These are phyloP conservation scores for Capromys pilorides DNA, from an alignment of 2,797 vertebrate genomes.

Conservation along the genomic window DNA sequence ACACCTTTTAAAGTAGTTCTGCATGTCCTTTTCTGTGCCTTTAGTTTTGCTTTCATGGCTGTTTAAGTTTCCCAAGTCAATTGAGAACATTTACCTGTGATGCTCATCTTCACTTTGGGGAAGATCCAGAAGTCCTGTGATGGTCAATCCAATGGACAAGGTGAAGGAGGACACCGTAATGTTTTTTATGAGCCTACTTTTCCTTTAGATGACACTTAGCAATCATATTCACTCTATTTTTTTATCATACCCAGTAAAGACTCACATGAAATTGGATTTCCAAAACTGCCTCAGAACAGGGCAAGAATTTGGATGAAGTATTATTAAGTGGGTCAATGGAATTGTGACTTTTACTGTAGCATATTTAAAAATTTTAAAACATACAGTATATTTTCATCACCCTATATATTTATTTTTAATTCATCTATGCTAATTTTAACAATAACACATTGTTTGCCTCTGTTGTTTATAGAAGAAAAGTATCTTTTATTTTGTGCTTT, in stretches of 20 bases:
- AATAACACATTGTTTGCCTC: neutral
- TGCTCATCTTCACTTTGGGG: neutral
- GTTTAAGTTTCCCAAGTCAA: neutral
- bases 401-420: neutral
- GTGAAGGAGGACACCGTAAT: neutral
- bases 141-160: neutral
- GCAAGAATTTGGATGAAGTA: neutral
- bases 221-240: neutral
- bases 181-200: neutral
- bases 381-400: neutral
- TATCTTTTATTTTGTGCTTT: neutral
- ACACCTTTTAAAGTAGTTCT: neutral
- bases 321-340: neutral
- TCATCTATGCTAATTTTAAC: neutral
- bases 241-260: neutral
- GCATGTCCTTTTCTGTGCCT: neutral
- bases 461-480: neutral
- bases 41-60: neutral
- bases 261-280: neutral
- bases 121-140: neutral
- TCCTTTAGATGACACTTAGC: neutral
- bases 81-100: neutral
- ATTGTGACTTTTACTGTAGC: neutral
- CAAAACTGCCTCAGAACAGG: neutral
- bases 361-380: neutral